Evolutionary conservation across 2,797 vertebrate species (phyloP), one percentile per base, ranked within the genome.

Genomic region (Alcedo atthis): DNA sequence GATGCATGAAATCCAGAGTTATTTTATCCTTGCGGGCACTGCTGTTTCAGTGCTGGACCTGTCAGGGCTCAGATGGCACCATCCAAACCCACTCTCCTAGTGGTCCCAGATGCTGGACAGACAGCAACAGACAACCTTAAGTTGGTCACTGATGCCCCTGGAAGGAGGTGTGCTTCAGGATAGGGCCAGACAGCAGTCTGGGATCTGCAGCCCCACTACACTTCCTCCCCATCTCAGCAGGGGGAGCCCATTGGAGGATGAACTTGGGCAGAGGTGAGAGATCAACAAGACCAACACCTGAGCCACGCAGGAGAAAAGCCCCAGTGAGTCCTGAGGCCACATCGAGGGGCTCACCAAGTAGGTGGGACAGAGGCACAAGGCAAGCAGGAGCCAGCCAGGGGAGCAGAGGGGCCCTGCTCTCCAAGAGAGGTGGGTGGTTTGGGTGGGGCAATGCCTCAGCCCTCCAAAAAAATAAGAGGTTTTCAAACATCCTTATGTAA

Each of bases 401-500:
- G 12, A 81, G 62, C 3, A 3, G 48, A 69, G 53, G 33, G 40
- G 18, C 61, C 20, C 66, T 12, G 48, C 25, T 82, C 61, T 84
- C 61, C 2, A 3, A 21, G 64, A 84, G 78, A 87, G 68, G 46
- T 37, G 61, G 81, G 75, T 64, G 75, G 76, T 25, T 55, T 2
- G 10, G 46, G 35, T 9, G 51, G 85, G 51, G 59, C 51, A 87
- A 24, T 68, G 82, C 48, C 43, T n/a, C 25, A 70, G 67, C 49
- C 35, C 74, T 84, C 87, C 81, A 58, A 75, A 89, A 49, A 32
- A 32, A 89, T 62, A 92, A 83, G 51, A 66, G 74, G 86, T 91
- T 96, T 93, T 95, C 87, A 94, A 84, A 94, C 57, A 95, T 43
- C 77, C 75, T 95, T 90, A 68, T 93, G 81, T 84, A 95, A 84